Conservation (phyloP, 2,888 invertebrate genomes). For the Neoaliturus tenellus region DNA sequence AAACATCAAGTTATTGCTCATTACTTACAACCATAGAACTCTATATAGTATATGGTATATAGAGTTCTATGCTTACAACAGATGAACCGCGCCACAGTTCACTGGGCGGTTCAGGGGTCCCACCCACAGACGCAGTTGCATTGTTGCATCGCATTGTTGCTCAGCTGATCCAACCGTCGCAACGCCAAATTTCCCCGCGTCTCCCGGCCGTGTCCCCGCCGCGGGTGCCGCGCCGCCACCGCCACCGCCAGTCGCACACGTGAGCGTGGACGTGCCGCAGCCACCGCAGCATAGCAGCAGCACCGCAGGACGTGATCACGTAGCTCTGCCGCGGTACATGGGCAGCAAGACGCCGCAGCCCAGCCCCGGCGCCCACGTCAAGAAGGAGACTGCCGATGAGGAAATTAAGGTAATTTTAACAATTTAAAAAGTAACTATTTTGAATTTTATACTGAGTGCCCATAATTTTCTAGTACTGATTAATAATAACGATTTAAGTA, state of each 20-base stretch:
- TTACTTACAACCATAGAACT: no score
- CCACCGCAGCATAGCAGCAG: not conserved
- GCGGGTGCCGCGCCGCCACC: not conserved
- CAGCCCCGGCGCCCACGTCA: not conserved
- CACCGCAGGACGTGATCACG: not conserved
- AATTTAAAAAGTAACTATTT: no score
- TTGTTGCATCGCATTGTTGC: constrained; percentile 11
- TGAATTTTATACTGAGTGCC: not conserved
- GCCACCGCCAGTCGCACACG: constrained; percentile 23
- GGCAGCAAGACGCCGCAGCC: constrained; percentile 40
- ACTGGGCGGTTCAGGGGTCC: not conserved
- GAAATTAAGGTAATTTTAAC: constrained; percentile 27
- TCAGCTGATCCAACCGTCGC: not conserved
- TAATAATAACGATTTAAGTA: no score
- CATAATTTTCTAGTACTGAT: not conserved
- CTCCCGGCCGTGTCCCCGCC: not conserved
- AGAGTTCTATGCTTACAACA: no score
- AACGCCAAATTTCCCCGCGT: not conserved
- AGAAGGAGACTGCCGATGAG: constrained; percentile 24
- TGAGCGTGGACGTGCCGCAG: not conserved
- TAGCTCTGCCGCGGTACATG: constrained; percentile 10
- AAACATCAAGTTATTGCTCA: no score
- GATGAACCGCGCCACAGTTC: no score
- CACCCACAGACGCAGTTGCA: not conserved
- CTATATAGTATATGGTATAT: no score